Conservation (phyloP, 2,113 vertebrate species). For the Limnothrissa miodon region DNA sequence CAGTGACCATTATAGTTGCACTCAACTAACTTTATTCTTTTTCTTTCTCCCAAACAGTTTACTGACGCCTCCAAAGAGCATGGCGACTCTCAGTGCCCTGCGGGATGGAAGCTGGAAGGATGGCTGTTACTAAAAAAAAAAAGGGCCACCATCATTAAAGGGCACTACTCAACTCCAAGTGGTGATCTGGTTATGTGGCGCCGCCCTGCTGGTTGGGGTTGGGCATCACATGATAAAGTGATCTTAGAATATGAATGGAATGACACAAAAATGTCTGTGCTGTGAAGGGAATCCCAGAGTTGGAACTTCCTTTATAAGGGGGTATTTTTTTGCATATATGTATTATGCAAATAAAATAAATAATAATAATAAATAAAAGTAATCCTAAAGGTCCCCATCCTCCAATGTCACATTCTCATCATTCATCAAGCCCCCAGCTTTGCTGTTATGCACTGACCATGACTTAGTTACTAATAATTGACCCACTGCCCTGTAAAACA, state of each 20-base stretch:
- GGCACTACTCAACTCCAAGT: background rate
- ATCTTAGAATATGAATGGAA: conserved; percentile 29
- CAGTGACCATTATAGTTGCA: background rate
- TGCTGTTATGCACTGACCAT: background rate
- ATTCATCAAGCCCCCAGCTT: background rate
- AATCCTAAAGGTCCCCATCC: background rate
- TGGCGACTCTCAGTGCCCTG: conserved; percentile 84
- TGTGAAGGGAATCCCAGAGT: background rate
- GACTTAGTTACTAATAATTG: conserved; percentile 2
- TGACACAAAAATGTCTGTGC: background rate
- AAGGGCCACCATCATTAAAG: conserved; percentile 30
- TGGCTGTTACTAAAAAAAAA: conserved; percentile 84
- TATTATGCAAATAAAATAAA: conserved; percentile 32
- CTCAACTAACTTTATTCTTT: background rate
- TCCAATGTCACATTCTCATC: background rate
- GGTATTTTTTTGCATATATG: background rate
- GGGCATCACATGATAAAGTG: conserved; percentile 42
- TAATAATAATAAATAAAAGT: background rate
- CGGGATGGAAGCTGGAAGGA: conserved; percentile 87
- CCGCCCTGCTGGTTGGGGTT: conserved; percentile 84
- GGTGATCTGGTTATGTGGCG: conserved; percentile 19
- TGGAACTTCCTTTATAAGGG: conserved; percentile 2
- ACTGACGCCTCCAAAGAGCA: conserved; percentile 87
- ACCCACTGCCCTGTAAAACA: conserved; percentile 33
- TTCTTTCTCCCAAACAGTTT: conserved; percentile 68